A percentile compares a stretch with the other conserved stretches of the same genome.
Conservation (phyloP, 2,113 vertebrate species). For the Scomber japonicus region DNA sequence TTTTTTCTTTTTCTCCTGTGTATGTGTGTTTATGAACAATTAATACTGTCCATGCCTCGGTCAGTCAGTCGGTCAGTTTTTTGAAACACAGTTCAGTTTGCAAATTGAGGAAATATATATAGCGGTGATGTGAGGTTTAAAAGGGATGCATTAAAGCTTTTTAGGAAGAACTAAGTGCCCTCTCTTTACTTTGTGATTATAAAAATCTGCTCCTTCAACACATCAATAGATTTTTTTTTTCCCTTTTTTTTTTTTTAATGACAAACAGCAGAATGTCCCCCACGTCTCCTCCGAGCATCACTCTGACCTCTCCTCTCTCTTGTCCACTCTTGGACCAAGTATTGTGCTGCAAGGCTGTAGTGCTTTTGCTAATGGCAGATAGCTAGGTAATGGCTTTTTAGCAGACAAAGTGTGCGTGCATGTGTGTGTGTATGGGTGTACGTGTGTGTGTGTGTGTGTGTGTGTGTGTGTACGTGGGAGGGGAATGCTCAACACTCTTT, state of each 20-base stretch:
- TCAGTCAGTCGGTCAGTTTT: neutral
- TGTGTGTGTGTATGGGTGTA: constrained; percentile 73
- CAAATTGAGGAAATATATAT: constrained; percentile 32
- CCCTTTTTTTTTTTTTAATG: constrained; percentile 3
- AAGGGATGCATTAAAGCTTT: constrained; percentile 61
- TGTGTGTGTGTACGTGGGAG: constrained; percentile 71
- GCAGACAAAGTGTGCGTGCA: constrained; percentile 38
- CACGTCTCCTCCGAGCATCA: constrained; percentile 33
- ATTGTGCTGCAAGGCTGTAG: constrained; percentile 86
- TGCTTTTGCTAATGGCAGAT: constrained; percentile 81
- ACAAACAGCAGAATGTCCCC: constrained; percentile 60
- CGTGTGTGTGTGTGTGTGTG: constrained; percentile 79
- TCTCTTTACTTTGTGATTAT: constrained; percentile 65
- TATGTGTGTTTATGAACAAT: constrained; percentile 48
- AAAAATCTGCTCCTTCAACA: constrained; percentile 26
- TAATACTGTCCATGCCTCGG: constrained; percentile 48
- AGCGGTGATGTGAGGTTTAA: constrained; percentile 29
- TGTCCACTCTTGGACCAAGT: constrained; percentile 83
- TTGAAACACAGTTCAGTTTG: constrained; percentile 36
- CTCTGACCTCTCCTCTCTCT: constrained; percentile 51
- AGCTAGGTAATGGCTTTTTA: constrained; percentile 86
- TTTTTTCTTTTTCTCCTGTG: constrained; percentile 3
- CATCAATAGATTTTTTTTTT: constrained; percentile 9
- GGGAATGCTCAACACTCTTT: constrained; percentile 59
- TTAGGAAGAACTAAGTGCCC: constrained; percentile 75